Percentiles rank a stretch among this genome's conserved stretches.
phyloP scores from a whole-genome alignment of 1,140 invertebrate genomes.

The Chrysomallon squamiferum region DNA sequence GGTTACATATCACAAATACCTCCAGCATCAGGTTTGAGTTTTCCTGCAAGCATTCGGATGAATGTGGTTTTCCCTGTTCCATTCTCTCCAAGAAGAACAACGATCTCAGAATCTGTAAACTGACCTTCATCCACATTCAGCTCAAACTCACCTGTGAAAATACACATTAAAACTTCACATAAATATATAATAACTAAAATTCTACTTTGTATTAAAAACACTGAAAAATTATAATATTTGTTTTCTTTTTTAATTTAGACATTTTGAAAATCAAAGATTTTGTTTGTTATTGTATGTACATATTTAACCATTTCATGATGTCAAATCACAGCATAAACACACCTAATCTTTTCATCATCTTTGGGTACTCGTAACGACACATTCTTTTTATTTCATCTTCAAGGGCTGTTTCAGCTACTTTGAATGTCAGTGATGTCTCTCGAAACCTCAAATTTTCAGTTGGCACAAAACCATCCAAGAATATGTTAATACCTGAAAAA shows the following conservation, averaged over 20 bases:
- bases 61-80: conserved; percentile 99
- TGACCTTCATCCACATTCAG: conserved; percentile 86
- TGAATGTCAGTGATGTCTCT: conserved; percentile 95
- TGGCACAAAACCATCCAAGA: conserved; percentile 98
- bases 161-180: conserved; percentile 25
- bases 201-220: no score
- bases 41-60: conserved; percentile 97
- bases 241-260: no score
- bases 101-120: conserved; percentile 99
- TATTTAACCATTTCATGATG: no score
- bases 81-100: conserved; percentile 98
- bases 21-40: conserved; percentile 89
- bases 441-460: conserved; percentile 99
- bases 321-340: no score
- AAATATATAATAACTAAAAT: no score
- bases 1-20: no score
- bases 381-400: conserved; percentile 97
- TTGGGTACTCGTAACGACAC: conserved; percentile 95
- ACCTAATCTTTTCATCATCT: conserved; percentile 75
- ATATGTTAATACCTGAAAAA: conserved; percentile 92
- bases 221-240: no score
- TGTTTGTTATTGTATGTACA: no score
- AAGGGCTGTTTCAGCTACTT: conserved; percentile 96
- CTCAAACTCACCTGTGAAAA: conserved; percentile 82
- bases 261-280: no score